Conservation (phyloP, 2,113 vertebrate genomes). For the Semnornis frantzii region DNA sequence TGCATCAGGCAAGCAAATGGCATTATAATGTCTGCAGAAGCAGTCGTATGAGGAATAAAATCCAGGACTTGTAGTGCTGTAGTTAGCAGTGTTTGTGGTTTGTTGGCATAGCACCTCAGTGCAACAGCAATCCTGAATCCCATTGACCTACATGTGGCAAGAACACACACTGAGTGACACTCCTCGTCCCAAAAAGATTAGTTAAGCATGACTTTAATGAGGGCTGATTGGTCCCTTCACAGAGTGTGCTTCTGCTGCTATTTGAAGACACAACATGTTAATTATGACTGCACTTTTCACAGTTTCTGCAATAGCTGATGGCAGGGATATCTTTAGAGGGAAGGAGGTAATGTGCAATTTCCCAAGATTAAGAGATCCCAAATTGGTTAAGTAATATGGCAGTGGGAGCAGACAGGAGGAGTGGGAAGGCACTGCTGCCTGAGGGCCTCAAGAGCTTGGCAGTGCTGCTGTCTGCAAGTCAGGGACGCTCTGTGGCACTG, state of each 20-base stretch:
- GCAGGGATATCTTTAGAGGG: neutral
- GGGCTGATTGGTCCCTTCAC: neutral
- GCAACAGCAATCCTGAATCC: neutral
- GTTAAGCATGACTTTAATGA: conserved; percentile 12
- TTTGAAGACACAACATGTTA: neutral
- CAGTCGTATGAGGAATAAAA: neutral
- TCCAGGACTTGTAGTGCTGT: neutral
- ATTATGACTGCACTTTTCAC: neutral
- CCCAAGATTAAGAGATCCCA: neutral
- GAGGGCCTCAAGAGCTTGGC: accelerated
- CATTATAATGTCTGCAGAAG: neutral
- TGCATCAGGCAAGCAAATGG: neutral
- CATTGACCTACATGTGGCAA: neutral
- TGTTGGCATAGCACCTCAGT: neutral
- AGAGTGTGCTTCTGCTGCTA: neutral
- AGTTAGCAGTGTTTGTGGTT: neutral
- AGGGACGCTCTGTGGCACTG: neutral
- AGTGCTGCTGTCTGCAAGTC: accelerated
- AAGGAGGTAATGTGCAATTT: neutral
- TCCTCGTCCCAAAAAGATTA: neutral
- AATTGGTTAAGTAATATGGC: neutral
- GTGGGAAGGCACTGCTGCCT: accelerated
- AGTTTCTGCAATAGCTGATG: neutral
- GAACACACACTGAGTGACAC: neutral
- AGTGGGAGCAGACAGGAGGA: neutral